Evolutionary conservation across 2,888 invertebrate species (phyloP), one percentile per base, ranked within the genome.

Genomic region (Eupithecia tripunctaria): DNA sequence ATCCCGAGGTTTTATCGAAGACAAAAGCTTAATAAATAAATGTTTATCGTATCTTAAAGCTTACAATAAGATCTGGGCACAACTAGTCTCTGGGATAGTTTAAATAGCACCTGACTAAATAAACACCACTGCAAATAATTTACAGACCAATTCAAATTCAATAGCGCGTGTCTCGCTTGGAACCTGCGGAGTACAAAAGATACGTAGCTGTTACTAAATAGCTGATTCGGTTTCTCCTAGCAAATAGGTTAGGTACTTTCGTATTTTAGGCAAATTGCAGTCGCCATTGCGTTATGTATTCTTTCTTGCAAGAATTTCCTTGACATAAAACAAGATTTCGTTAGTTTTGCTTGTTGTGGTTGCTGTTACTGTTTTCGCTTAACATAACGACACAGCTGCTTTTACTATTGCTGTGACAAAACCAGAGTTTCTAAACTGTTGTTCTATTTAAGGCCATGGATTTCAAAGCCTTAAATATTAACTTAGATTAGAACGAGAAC

Each of bases 81-180:
- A 60, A 60, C 63, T 29, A 12, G 62, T 56, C 41, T 68, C 47
- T 67, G 27, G 47, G 21, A 68, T 36, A 21, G 38, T 74, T 59
- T 29, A 68, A 69, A 66, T 43, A 66, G 18, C 67, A 69, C 69
- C 67, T 71, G 69, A 74, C 63, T 69, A 69, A 71, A 71, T 66
- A 74, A 74, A 74, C 62, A 67, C 59, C 62, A 21, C 36, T 43
- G 63, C 69, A 63, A 71, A 74, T 73, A 67, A 70, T 71, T 69
- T 71, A 67, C 71, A 67, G 67, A 43, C 51, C 69, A 59, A 69
- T 74, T 74, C 67, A 71, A 71, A 67, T 71, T 71, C 68, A 74
- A 71, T 74, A 51, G 69, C 56, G 41, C 71, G 67, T 67, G 68
- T 60, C 67, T 59, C 67, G 63, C 56, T 56, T 25, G 56, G 43